Evolutionary conservation across 2,113 vertebrate species (phyloP).

Genomic region (Leiothrix lutea): DNA sequence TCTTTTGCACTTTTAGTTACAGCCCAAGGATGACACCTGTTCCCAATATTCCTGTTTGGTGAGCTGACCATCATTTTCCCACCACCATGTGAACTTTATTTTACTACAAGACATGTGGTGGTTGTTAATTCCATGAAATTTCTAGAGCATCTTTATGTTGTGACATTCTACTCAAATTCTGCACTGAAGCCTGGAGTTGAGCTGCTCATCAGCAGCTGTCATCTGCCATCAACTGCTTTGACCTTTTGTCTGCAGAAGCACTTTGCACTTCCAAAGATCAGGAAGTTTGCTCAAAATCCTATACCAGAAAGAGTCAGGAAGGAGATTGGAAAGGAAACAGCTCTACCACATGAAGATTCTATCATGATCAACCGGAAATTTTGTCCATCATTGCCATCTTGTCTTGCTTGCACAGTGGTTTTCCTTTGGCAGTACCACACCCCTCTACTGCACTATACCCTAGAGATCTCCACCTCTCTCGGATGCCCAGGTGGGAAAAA

Average conservation of each 20-base stretch:
- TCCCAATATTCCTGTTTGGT: background rate
- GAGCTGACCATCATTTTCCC: background rate
- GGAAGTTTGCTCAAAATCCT: background rate
- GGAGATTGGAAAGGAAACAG: background rate
- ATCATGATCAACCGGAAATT: background rate
- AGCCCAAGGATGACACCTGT: background rate
- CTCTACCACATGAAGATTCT: background rate
- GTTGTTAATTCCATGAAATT: background rate
- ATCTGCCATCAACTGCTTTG: background rate
- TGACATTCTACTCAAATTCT: background rate
- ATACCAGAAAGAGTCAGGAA: background rate
- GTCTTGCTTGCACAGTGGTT: background rate
- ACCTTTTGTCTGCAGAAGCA: background rate
- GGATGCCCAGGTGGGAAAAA: background rate
- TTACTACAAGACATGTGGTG: background rate
- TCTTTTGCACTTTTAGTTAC: background rate
- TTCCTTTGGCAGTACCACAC: background rate
- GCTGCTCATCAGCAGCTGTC: background rate
- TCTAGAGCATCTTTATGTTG: background rate
- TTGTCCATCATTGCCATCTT: background rate
- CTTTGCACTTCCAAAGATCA: background rate
- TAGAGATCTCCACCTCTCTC: background rate
- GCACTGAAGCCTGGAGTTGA: background rate
- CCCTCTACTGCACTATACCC: background rate
- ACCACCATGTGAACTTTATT: background rate